phyloP scores from a whole-genome alignment of 2,888 invertebrate species.

The Polyploca ridens region DNA sequence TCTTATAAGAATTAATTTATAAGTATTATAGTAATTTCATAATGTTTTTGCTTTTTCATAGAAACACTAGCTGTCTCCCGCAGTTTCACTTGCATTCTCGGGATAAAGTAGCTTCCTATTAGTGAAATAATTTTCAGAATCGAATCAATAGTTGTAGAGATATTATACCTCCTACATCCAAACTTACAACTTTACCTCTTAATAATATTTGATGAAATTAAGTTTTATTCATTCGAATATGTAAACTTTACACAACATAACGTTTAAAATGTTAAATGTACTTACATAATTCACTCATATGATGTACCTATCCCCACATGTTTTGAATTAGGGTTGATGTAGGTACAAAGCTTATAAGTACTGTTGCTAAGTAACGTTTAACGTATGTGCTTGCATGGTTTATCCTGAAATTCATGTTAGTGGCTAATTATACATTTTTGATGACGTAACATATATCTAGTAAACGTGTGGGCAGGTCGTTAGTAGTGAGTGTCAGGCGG shows the following conservation, averaged over 20 bases:
- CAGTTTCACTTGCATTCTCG: no score
- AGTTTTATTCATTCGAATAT: background rate
- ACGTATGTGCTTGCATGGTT: background rate
- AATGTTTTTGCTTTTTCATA: no score
- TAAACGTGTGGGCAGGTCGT: constrained; percentile 21
- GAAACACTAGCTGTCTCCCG: no score
- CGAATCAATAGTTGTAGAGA: no score
- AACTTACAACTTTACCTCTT: no score
- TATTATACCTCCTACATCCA: no score
- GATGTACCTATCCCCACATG: background rate
- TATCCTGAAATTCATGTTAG: background rate
- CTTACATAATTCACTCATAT: background rate
- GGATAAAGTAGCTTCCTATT: no score
- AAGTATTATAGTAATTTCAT: no score
- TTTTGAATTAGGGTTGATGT: background rate
- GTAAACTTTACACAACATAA: background rate
- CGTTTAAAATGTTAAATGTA: background rate
- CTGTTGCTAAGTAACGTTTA: constrained; percentile 6
- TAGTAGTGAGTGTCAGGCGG: constrained; percentile 24
- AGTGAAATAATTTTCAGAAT: no score
- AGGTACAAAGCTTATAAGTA: background rate
- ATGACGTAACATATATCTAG: constrained; percentile 10
- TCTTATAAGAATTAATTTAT: no score
- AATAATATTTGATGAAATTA: no score
- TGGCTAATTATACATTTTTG: constrained; percentile 10